A percentile compares a stretch with the other conserved stretches of the same genome.
These are phyloP conservation scores for Aegotheles bennettii DNA, from an alignment of 2,113 vertebrate genomes.

Conservation along the genomic window DNA sequence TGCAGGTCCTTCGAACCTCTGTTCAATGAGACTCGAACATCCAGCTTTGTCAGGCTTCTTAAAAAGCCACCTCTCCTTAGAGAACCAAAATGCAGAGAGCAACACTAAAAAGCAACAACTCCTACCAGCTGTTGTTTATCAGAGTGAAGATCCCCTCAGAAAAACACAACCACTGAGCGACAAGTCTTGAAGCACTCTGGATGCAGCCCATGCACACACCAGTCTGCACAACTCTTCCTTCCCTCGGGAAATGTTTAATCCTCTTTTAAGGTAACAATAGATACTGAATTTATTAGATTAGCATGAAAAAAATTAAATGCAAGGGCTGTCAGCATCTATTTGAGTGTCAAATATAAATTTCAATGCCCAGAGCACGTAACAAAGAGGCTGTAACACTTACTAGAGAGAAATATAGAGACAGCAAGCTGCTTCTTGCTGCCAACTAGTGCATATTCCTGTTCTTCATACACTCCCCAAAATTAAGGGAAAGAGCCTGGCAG, in stretches of 20 bases:
- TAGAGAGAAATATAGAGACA: background rate
- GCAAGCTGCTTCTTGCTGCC: background rate
- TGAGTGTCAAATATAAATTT: background rate
- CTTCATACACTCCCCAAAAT: background rate
- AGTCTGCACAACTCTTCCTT: rapidly evolving
- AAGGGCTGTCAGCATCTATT: background rate
- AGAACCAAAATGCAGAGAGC: background rate
- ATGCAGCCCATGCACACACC: background rate
- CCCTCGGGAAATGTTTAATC: background rate
- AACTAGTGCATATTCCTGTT: background rate
- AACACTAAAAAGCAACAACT: background rate
- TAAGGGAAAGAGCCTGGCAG: background rate
- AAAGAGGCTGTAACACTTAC: background rate
- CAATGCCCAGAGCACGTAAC: background rate
- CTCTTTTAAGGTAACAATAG: constrained; percentile 10
- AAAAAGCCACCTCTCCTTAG: background rate
- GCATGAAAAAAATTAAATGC: background rate
- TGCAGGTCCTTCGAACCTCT: background rate
- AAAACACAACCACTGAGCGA: background rate
- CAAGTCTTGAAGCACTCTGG: background rate
- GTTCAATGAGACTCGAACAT: background rate
- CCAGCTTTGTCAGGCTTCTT: background rate
- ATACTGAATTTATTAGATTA: constrained; percentile 18
- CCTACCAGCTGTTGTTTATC: background rate
- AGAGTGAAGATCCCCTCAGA: background rate